phyloP scores from a whole-genome alignment of 1,140 invertebrate species.

The Rhynchophorus ferrugineus region DNA sequence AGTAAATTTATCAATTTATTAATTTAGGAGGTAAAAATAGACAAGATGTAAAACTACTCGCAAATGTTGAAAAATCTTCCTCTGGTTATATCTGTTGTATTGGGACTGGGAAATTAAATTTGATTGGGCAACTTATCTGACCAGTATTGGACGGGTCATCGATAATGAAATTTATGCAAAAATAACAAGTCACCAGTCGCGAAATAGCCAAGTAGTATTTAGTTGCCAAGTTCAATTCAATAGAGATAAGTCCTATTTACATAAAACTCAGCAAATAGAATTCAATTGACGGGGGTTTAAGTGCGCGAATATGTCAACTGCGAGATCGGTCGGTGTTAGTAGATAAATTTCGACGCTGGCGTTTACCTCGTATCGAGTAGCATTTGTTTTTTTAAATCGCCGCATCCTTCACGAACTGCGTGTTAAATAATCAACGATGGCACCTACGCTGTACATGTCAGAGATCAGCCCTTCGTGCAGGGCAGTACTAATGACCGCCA shows the following conservation, averaged over 20 bases:
- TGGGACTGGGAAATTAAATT: no score
- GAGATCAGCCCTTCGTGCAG: slow-evolving; percentile 41
- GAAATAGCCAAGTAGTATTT: neutral
- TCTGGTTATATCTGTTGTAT: no score
- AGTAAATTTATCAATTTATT: no score
- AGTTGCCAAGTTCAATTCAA: neutral
- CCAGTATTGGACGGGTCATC: neutral
- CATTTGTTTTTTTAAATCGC: no score
- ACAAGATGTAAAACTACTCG: no score
- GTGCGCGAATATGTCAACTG: neutral
- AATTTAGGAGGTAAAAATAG: no score
- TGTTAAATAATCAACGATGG: slow-evolving; percentile 13
- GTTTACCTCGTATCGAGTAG: no score
- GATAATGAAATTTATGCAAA: neutral
- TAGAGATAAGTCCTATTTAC: neutral
- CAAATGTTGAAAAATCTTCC: no score
- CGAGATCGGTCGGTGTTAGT: no score
- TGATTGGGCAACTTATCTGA: no score
- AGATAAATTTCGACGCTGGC: neutral
- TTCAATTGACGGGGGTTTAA: neutral
- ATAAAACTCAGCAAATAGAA: neutral
- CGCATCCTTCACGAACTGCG: no score
- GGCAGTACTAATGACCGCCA: slow-evolving; percentile 51
- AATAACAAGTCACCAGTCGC: neutral
- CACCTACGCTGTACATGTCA: slow-evolving; percentile 38